phyloP scores from a whole-genome alignment of 2,888 invertebrate species.

The Fabriciana adippe region DNA sequence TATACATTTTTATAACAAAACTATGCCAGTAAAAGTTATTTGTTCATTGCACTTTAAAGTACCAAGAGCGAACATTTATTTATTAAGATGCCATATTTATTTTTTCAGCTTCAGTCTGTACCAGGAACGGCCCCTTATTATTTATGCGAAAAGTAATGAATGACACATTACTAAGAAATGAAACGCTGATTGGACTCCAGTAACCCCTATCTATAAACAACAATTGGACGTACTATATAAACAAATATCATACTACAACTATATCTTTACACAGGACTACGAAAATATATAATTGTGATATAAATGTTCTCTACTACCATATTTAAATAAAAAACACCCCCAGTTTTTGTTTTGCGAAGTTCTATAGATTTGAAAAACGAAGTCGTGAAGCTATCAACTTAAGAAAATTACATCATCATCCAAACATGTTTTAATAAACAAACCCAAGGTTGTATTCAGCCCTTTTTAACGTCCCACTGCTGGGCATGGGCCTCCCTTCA shows the following conservation, averaged over 20 bases:
- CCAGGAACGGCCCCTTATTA: background rate
- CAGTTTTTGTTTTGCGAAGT: too few relatives aligned
- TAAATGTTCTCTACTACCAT: too few relatives aligned
- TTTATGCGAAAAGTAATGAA: background rate
- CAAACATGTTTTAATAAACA: too few relatives aligned
- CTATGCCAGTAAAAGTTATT: too few relatives aligned
- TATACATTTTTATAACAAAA: background rate
- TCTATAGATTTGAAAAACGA: too few relatives aligned
- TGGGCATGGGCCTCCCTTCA: too few relatives aligned
- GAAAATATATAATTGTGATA: background rate
- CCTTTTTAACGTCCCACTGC: too few relatives aligned
- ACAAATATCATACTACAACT: background rate
- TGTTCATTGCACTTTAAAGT: background rate
- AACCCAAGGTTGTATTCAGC: too few relatives aligned
- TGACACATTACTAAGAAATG: constrained; percentile 4
- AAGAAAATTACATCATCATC: too few relatives aligned
- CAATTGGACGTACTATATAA: background rate
- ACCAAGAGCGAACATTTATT: background rate
- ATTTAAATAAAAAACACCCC: too few relatives aligned
- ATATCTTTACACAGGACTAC: constrained; percentile 5
- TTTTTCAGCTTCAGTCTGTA: background rate
- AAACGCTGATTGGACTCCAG: background rate
- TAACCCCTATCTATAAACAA: constrained; percentile 5
- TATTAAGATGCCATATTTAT: background rate
- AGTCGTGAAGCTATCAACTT: too few relatives aligned